Conservation (phyloP, 2,113 vertebrate genomes). For the Psittacus erithacus region DNA sequence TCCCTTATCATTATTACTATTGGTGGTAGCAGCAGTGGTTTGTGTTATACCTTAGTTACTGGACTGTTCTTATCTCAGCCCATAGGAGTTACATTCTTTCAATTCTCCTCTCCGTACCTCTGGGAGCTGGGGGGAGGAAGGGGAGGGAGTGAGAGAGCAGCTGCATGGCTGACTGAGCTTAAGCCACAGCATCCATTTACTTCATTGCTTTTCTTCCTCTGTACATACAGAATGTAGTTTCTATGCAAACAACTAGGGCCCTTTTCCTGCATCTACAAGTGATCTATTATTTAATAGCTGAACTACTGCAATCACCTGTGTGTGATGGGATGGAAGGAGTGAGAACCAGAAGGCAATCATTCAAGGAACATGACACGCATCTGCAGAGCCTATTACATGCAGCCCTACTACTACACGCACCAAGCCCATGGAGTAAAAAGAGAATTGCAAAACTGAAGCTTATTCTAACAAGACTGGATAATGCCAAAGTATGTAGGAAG, state of each 20-base stretch:
- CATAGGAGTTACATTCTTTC: too few species aligned
- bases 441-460: neutral
- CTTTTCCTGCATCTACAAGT: neutral
- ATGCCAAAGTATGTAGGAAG: accelerated
- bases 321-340: neutral
- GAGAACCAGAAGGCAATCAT: neutral
- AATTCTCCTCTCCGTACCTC: too few species aligned
- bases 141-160: too few species aligned
- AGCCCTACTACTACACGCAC: neutral
- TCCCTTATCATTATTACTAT: too few species aligned
- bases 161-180: too few species aligned
- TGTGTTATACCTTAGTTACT: too few species aligned
- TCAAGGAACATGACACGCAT: neutral
- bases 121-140: too few species aligned
- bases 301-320: neutral
- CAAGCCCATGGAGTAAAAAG: neutral
- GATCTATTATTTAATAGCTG: neutral
- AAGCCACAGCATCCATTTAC: neutral
- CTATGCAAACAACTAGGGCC: neutral
- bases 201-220: neutral
- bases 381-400: neutral
- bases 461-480: neutral
- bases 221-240: neutral
- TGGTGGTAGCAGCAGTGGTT: too few species aligned
- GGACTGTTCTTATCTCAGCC: too few species aligned